Conservation (phyloP, 2,888 invertebrate genomes). For the Ligdia adustata region DNA sequence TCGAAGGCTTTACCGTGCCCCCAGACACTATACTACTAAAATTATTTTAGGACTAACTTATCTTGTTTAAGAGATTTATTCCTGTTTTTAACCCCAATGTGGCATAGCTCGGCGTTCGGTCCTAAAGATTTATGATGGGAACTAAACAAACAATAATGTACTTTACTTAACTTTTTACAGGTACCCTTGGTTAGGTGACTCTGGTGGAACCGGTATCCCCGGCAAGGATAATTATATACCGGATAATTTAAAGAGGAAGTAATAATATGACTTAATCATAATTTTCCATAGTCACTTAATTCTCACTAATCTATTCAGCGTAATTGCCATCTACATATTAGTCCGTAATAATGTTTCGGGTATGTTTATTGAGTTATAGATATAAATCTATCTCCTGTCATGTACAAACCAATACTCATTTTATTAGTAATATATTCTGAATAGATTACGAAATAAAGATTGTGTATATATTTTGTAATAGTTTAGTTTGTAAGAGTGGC, state of each 20-base stretch:
- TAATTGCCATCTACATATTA: constrained; percentile 21
- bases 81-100: no score
- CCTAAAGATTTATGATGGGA: no score
- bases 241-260: constrained; percentile 83
- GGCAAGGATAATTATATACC: constrained; percentile 92
- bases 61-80: no score
- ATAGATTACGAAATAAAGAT: constrained; percentile 1
- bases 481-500: constrained; percentile 57
- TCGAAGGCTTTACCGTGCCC: no score
- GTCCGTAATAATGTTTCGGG: constrained; percentile 1
- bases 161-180: constrained; percentile 60
- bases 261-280: no score
- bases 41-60: no score
- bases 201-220: constrained; percentile 91
- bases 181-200: constrained; percentile 95
- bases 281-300: constrained; percentile 31
- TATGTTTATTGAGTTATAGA: constrained; percentile 1
- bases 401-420: constrained; percentile 24
- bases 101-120: no score
- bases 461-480: constrained; percentile 50
- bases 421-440: no score
- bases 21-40: no score
- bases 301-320: constrained; percentile 45
- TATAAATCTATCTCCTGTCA: constrained; percentile 2
- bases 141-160: no score